phyloP scores from a whole-genome alignment of 1,140 invertebrate genomes.

The Uloborus diversus region DNA sequence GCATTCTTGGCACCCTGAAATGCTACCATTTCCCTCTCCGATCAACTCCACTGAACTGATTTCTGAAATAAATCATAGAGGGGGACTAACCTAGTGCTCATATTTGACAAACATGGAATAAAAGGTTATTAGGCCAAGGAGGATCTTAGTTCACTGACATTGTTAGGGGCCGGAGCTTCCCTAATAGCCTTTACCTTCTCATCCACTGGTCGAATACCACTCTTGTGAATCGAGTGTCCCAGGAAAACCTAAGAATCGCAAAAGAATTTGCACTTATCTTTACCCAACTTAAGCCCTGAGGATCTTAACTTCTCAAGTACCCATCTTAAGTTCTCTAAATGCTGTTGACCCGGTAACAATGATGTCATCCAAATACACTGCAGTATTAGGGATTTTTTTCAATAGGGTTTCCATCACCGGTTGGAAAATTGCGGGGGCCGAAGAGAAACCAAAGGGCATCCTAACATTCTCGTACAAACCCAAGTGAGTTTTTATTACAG shows the following conservation, averaged over 20 bases:
- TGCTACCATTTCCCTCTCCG: conserved; percentile 56
- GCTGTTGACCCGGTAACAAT: background rate
- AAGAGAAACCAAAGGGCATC: background rate
- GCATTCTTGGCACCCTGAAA: conserved; percentile 60
- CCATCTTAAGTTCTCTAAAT: conserved; percentile 49
- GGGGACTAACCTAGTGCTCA: conserved; percentile 55
- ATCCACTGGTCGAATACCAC: conserved; percentile 64
- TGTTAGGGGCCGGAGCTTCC: conserved; percentile 61
- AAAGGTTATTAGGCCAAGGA: conserved; percentile 35
- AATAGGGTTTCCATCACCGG: background rate
- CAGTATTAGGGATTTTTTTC: background rate
- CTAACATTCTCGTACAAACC: background rate
- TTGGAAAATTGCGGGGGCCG: conserved; percentile 21
- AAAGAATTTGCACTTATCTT: conserved; percentile 65
- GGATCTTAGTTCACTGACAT: conserved; percentile 60
- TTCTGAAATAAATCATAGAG: conserved; percentile 59
- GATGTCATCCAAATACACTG: conserved; percentile 4
- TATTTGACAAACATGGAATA: conserved; percentile 62
- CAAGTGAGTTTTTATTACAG: conserved; percentile 64
- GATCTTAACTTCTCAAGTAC: conserved; percentile 58
- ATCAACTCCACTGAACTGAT: conserved; percentile 59
- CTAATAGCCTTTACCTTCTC: conserved; percentile 64
- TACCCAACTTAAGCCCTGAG: no score
- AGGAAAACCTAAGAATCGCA: conserved; percentile 62
- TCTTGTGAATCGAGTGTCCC: conserved; percentile 63